Base-by-base conservation (phyloP, 1,140 invertebrate genomes). In the Sarcophaga peregrina region DNA sequence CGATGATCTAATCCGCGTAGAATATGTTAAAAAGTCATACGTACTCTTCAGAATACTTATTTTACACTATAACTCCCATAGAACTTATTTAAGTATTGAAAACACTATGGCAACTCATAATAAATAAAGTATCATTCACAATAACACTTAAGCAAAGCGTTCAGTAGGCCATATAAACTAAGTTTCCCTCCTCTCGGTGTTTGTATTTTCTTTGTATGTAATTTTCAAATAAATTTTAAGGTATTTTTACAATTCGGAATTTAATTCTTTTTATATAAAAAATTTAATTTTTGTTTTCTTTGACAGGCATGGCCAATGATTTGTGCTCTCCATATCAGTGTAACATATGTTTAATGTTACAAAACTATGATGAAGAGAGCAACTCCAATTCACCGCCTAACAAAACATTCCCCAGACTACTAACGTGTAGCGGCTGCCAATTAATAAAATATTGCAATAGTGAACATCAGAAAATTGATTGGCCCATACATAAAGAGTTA, bases 381-480 rank as follows among this genome's bases (percentile, higher is more conserved):
- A 15, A 25, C 5, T 45, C 80, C 15, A 52, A 8, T 13, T 3
- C 3, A 25, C 25, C 54, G 8, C 0, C 54, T 3, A 62, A 25
- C 62, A 8, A 25, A 20, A 72, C 11, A 50, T 9, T 15, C 74
- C 52, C 47, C 80, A 75, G 2, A 37, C 37, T 83, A 25, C 11
- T 72, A 37, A 74, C 25, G 7, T 81, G 83, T 20, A 58, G n/a
- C 7, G 80, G 80, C 11, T 84, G 84, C n/a, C 83, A 86, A 25
- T 17, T 88, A 74, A 84, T 87, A 76, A 76, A 75, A 0, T 89
- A 89, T 81, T 89, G 87, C 48, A 86, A 83, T 52, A 10, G 82
- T 1, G 11, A 72, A 8, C 87, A 89, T 83, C 81, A 86, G 5
- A 20, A 75, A 5, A 37, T 84, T 8, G 87, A 88, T 82, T 82